A percentile compares a stretch with the other conserved stretches of the same genome.
These are phyloP conservation scores for Cataglyphis albicans DNA, from an alignment of 2,888 invertebrate species.

Conservation along the genomic window DNA sequence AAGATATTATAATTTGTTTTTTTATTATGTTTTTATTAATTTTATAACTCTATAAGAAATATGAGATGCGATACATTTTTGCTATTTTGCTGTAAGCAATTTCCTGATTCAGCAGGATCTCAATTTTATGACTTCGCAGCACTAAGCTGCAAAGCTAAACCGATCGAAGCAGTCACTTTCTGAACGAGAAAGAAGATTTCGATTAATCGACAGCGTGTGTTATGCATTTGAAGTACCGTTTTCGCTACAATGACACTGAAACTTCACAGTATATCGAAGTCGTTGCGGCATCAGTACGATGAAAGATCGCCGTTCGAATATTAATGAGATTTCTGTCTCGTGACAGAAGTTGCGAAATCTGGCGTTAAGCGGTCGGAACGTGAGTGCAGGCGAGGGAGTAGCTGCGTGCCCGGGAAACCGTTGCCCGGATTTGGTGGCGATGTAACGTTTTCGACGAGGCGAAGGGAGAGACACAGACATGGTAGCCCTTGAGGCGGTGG, in stretches of 20 bases:
- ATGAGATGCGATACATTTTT: neutral
- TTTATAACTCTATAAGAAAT: neutral
- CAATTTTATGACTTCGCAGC: neutral
- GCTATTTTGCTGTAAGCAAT: neutral
- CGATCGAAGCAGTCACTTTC: slow-evolving; percentile 6
- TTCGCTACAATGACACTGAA: slow-evolving; percentile 16
- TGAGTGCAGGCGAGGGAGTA: slow-evolving; percentile 53
- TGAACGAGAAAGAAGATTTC: neutral
- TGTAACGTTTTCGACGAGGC: slow-evolving; percentile 67
- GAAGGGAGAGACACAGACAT: slow-evolving; percentile 50
- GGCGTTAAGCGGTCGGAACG: slow-evolving; percentile 69
- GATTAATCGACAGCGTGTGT: slow-evolving; percentile 22
- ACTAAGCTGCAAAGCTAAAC: neutral
- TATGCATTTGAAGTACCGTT: slow-evolving; percentile 30
- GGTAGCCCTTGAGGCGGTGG: slow-evolving; percentile 61
- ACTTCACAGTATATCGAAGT: slow-evolving; percentile 33
- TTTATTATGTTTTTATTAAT: neutral
- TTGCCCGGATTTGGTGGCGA: slow-evolving; percentile 75
- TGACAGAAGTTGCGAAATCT: slow-evolving; percentile 71
- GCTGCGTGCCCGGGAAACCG: slow-evolving; percentile 78
- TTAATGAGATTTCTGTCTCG: slow-evolving; percentile 67
- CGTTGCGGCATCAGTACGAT: slow-evolving; percentile 45
- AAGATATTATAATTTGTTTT: neutral
- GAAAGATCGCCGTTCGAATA: slow-evolving; percentile 71
- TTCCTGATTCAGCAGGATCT: neutral